Conservation (phyloP, 2,888 invertebrate species). For the Phengaris arion region DNA sequence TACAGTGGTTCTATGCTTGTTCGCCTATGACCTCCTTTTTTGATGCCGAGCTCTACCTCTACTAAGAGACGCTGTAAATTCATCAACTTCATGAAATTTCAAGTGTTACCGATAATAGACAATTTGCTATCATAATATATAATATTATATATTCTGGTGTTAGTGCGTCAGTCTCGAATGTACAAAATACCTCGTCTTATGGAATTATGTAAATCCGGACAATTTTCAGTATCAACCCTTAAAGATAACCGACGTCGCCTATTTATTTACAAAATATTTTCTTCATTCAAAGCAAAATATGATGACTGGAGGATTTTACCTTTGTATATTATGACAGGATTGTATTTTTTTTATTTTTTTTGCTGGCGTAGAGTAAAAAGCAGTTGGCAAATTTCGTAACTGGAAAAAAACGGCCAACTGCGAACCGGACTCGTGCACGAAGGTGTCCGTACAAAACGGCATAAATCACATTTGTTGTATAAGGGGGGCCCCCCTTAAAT, state of each 20-base stretch:
- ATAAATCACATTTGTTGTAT: too few relatives aligned
- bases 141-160: neutral
- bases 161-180: neutral
- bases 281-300: neutral
- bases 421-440: too few relatives aligned
- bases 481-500: too few relatives aligned
- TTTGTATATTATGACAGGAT: neutral
- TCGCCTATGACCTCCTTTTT: too few relatives aligned
- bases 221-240: neutral
- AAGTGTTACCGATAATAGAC: neutral
- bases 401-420: too few relatives aligned
- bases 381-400: neutral
- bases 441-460: too few relatives aligned
- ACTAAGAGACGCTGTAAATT: neutral
- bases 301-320: neutral
- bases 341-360: too few relatives aligned
- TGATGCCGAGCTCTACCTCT: too few relatives aligned
- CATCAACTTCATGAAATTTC: neutral
- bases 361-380: neutral
- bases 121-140: neutral
- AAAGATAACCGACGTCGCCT: neutral
- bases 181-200: neutral
- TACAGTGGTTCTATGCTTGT: too few relatives aligned
- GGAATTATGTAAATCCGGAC: neutral
- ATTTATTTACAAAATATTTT: neutral